Evolutionary conservation across 2,888 invertebrate species (phyloP).

Genomic region (Hirudinaria manillensis): DNA sequence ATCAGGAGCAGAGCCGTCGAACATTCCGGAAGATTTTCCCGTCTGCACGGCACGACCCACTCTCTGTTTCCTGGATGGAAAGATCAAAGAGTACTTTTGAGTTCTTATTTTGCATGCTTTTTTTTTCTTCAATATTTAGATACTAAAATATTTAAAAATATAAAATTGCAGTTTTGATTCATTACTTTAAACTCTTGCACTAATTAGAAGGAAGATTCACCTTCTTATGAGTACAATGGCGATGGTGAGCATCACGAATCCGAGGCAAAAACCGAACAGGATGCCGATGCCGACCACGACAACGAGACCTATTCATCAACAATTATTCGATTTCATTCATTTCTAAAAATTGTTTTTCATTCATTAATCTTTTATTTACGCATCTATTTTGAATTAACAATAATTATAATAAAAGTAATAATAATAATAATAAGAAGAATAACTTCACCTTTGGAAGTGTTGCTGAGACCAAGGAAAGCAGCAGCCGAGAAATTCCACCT

Average conservation of each 20-base stretch:
- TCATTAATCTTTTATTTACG: too few relatives aligned
- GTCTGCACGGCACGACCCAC: neutral
- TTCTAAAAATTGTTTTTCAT: neutral
- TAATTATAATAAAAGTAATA: slow-evolving; percentile 17
- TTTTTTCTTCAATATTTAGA: too few relatives aligned
- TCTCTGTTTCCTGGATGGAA: neutral
- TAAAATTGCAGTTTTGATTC: too few relatives aligned
- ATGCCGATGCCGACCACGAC: slow-evolving; percentile 27
- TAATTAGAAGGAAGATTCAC: neutral
- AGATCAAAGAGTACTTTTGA: neutral
- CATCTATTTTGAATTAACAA: neutral
- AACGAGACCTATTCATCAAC: slow-evolving; percentile 2
- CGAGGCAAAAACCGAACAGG: slow-evolving; percentile 28
- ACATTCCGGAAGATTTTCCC: neutral
- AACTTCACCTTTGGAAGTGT: slow-evolving; percentile 21
- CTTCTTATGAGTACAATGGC: slow-evolving; percentile 28
- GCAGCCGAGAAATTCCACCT: slow-evolving; percentile 16
- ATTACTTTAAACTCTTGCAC: too few relatives aligned
- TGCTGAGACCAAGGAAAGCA: slow-evolving; percentile 26
- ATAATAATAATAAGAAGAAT: neutral
- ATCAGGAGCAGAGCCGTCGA: neutral
- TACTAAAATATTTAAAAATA: too few relatives aligned
- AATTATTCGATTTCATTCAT: neutral
- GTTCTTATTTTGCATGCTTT: too few relatives aligned
- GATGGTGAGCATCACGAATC: slow-evolving; percentile 29